These are phyloP conservation scores for Bolinopsis microptera DNA, from an alignment of 37 sponge, comb jelly and placozoan species.

Conservation along the genomic window DNA sequence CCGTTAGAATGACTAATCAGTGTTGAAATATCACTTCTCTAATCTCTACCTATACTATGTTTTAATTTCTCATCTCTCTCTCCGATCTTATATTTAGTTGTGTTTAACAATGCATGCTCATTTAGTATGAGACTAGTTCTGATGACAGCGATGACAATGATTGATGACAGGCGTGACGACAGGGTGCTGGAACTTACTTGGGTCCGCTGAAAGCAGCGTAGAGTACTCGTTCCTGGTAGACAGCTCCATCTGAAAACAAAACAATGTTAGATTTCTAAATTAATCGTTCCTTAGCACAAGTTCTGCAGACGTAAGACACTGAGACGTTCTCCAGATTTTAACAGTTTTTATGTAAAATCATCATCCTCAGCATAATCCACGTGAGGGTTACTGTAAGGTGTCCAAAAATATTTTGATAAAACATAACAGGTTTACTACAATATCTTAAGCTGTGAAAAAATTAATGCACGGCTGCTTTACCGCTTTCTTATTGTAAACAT, in stretches of 20 bases:
- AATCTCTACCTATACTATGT: background rate
- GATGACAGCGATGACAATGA: background rate
- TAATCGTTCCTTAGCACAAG: too few species aligned
- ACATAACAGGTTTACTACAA: background rate
- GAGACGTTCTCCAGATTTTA: too few species aligned
- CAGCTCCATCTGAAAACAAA: conserved; percentile 50
- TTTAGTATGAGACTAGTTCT: background rate
- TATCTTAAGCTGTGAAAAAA: background rate
- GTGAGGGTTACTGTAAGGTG: too few species aligned
- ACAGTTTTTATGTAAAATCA: too few species aligned
- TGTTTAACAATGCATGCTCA: background rate
- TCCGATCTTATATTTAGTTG: background rate
- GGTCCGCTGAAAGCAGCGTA: conserved; percentile 65
- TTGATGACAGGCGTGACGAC: background rate
- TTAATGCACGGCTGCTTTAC: background rate
- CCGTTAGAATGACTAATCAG: too few species aligned
- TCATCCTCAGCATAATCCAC: too few species aligned
- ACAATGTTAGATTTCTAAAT: background rate
- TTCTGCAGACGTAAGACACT: too few species aligned
- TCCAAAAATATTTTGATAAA: too few species aligned
- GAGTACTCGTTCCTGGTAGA: conserved; percentile 1
- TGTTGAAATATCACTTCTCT: background rate
- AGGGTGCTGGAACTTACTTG: conserved; percentile 13
- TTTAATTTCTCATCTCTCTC: background rate
- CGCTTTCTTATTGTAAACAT: background rate